These are phyloP conservation scores for Volucella inflata DNA, from an alignment of 2,888 invertebrate species.

Conservation along the genomic window DNA sequence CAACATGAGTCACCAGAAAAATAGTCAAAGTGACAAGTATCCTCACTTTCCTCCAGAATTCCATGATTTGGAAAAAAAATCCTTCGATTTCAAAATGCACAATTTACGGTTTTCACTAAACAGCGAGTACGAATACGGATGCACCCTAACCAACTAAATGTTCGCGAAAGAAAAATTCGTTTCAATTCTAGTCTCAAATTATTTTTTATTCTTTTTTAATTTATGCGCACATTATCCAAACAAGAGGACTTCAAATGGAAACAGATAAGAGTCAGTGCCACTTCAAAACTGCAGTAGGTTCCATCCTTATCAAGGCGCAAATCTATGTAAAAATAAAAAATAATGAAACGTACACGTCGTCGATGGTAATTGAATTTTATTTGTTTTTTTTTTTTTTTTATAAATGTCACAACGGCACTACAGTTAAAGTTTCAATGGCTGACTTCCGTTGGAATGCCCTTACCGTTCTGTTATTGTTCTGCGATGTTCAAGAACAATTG, in stretches of 20 bases:
- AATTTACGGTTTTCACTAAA: constrained; percentile 21
- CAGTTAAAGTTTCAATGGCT: neutral
- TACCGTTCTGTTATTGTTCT: neutral
- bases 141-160: constrained; percentile 30
- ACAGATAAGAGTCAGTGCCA: constrained; percentile 55
- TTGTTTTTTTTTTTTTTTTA: neutral
- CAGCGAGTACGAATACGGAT: constrained; percentile 16
- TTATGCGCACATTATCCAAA: constrained; percentile 40
- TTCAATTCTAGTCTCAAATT: neutral
- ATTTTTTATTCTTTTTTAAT: constrained; percentile 22
- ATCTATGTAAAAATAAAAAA: constrained; percentile 7
- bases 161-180: constrained; percentile 13
- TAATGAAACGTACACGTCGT: no score
- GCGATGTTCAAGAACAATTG: neutral
- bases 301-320: constrained; percentile 58
- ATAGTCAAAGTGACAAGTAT: constrained; percentile 28
- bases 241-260: constrained; percentile 18
- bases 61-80: constrained; percentile 34
- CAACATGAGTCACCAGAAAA: constrained; percentile 15
- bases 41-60: constrained; percentile 12
- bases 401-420: constrained; percentile 1
- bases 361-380: neutral
- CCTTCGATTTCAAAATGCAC: neutral
- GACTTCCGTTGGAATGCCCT: neutral
- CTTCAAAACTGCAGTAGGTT: constrained; percentile 44